Evolutionary conservation across 2,797 vertebrate genomes (phyloP), one percentile per base, ranked within the genome.

Genomic region (Eupleurogrammus muticus): DNA sequence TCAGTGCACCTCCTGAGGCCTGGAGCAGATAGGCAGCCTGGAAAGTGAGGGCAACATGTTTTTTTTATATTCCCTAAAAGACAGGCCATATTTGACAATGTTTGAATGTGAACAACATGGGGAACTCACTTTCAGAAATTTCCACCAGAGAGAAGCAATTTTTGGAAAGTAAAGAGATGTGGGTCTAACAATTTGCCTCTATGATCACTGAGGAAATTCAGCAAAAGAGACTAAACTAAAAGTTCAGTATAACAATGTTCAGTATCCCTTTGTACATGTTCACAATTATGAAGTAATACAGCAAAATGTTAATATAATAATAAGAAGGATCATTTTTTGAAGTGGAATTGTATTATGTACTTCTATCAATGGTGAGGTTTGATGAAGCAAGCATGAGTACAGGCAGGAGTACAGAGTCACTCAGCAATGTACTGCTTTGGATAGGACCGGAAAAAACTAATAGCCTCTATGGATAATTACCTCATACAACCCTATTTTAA

Each of bases 1-100:
- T 82, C 79, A 79, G 34, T 2, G 34, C 38, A 57, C 36, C 73
- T 66, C 82, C 79, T 11, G 77, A 73, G 76, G 68, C 11, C 20
- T 40, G 46, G 24, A 56, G 42, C 55, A 60, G 69, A 75, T 48
- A 60, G 59, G 40, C 58, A 68, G 66, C 58, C 51, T 52, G 51
- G 57, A 55, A 73, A 63, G 64, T 28, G 46, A 50, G 52, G 65
- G 40, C 34, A 65, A 63, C 79, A 34, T 6, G 6, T 28, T 28
- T 28, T n/a, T 28, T 28, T 28, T 28, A 79, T 70, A 56, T 70
- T 66, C 16, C 62, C 75, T 66, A 12, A 42, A 44, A 76, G 63
- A 52, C 34, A 34, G 58, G 64, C 49, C 60, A 54, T 55, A n/a
- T 67, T 54, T 75, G 61, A 50, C 17, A 32, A 44, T 14, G 28